phyloP scores from a whole-genome alignment of 2,888 invertebrate species.

The Brachyopa scutellaris region DNA sequence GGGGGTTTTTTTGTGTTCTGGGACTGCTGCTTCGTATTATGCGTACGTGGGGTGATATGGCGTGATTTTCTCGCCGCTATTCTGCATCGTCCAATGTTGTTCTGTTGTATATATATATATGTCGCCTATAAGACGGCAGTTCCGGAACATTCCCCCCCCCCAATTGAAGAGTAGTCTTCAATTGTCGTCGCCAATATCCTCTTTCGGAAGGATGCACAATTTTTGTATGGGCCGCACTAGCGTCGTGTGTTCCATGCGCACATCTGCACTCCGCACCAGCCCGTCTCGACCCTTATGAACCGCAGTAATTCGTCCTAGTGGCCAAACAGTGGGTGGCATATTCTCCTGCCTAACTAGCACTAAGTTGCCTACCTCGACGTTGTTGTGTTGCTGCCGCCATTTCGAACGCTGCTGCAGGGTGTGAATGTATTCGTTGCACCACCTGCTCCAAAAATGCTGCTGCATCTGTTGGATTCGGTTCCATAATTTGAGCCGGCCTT shows the following conservation, averaged over 20 bases:
- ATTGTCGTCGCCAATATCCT: not conserved
- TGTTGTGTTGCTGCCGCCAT: not conserved
- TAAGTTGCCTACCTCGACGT: not conserved
- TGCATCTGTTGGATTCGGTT: too few species aligned
- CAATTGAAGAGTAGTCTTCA: constrained; percentile 20
- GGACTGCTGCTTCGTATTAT: too few species aligned
- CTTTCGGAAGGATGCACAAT: not conserved
- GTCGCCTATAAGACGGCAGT: too few species aligned
- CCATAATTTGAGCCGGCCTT: constrained; percentile 8
- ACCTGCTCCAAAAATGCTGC: not conserved
- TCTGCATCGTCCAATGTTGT: too few species aligned
- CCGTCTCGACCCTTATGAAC: too few species aligned
- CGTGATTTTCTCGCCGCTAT: too few species aligned
- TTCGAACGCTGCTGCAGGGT: constrained; percentile 20
- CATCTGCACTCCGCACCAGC: constrained; percentile 1
- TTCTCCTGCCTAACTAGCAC: too few species aligned
- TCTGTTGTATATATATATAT: too few species aligned
- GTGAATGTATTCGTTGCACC: not conserved
- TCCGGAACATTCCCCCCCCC: constrained; percentile 16
- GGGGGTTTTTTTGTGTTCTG: too few species aligned
- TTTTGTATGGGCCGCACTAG: not conserved
- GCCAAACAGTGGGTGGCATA: too few species aligned
- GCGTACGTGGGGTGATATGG: too few species aligned
- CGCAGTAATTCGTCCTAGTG: too few species aligned
- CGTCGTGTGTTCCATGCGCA: not conserved